Evolutionary conservation across 2,113 vertebrate genomes (phyloP), one percentile per base, ranked within the genome.

Genomic region (Pionites leucogaster): DNA sequence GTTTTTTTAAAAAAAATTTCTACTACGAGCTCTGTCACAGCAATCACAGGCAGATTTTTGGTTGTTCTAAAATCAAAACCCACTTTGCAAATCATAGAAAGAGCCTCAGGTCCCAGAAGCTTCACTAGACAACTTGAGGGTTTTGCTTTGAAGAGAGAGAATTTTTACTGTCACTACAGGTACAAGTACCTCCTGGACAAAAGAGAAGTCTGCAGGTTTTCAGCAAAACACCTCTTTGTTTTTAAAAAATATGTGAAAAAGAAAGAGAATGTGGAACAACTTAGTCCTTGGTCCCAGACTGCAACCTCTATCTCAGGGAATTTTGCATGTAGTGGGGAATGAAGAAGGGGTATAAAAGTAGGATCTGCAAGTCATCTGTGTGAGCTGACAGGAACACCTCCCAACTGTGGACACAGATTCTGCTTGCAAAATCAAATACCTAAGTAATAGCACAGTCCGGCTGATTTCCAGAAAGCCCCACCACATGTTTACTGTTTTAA

Each of bases 361-460:
- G 57, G 94, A 86, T 85, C 37, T 89, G n/a, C 47, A 92, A 84
- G 59, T 84, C 65, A 64, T 42, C 85, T 89, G 46, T 72, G 20
- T 55, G 37, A 85, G 11, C 24, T 75, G 74, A 76, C 49, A 88
- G 71, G 74, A 96, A 62, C 33, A 92, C 17, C 13, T 81, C 29
- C 17, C 89, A 94, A 1, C 37, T 92, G 83, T 60, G 64, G 41
- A 31, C 47, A 89, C 5, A 18, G 52, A 96, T 28, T 28, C 74
- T 96, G 37, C 46, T 87, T 82, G 59, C 72, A 29, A 33, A 33
- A 75, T 46, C 67, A 88, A 93, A 82, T 70, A 65, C 76, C 93
- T 83, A 94, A 91, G 68, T 55, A 96, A 95, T 86, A 94, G 93
- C 57, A 93, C 44, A 90, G 57, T 88, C 83, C 84, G 75, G 44